A percentile compares a stretch with the other conserved stretches of the same genome.
Conservation (phyloP, 1,140 invertebrate species). For the Propsilocerus akamusi region DNA sequence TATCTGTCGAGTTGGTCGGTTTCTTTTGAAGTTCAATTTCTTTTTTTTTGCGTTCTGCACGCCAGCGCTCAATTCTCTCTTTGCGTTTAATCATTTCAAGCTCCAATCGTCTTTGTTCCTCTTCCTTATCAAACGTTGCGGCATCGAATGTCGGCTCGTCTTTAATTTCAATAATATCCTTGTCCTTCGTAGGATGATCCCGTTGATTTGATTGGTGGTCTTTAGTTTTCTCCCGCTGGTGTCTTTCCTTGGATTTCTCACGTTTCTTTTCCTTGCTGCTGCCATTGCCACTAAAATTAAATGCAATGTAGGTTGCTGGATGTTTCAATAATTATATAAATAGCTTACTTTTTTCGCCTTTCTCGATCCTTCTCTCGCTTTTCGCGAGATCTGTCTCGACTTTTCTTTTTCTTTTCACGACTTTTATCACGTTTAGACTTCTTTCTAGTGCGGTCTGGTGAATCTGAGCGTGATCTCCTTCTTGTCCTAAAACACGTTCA, state of each 20-base stretch:
- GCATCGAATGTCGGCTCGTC: conserved; percentile 13
- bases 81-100: conserved; percentile 90
- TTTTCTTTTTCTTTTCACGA: conserved; percentile 8
- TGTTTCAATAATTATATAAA: too few species aligned
- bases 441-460: conserved; percentile 12
- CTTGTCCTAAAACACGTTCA: conserved; percentile 23
- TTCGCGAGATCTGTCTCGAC: conserved; percentile 9
- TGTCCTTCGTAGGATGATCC: neutral
- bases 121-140: conserved; percentile 32
- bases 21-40: conserved; percentile 61
- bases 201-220: conserved; percentile 6
- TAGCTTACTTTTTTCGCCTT: too few species aligned
- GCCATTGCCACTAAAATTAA: too few species aligned
- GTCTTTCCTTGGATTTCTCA: conserved; percentile 24
- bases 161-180: conserved; percentile 7
- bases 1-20: conserved; percentile 28
- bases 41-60: conserved; percentile 71
- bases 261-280: conserved; percentile 26
- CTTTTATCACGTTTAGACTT: neutral
- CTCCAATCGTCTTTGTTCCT: conserved; percentile 77
- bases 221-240: conserved; percentile 6
- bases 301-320: too few species aligned
- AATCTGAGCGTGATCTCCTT: conserved; percentile 30
- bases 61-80: conserved; percentile 85
- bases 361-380: neutral